These are phyloP conservation scores for Adrianichthys oophorus DNA, from an alignment of 2,797 vertebrate species.

Conservation along the genomic window DNA sequence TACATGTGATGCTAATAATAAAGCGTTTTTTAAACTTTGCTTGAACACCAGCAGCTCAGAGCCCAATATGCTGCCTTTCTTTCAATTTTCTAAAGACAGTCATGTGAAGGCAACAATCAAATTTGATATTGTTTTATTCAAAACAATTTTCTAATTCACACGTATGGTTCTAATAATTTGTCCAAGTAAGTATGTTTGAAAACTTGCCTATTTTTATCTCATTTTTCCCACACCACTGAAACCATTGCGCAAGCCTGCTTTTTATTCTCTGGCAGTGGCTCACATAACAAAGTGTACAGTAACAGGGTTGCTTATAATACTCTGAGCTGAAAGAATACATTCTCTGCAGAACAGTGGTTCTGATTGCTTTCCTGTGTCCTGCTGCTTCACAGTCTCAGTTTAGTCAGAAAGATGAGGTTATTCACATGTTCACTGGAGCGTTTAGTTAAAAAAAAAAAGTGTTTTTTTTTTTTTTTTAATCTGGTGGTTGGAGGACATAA, in stretches of 20 bases:
- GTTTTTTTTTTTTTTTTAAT: not conserved
- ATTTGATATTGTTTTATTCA: too few relatives aligned
- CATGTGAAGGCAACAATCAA: conserved; percentile 24
- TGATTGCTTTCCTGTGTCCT: not conserved
- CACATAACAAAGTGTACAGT: not conserved
- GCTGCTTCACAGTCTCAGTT: conserved; percentile 2
- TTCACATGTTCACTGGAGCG: not conserved
- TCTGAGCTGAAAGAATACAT: not conserved
- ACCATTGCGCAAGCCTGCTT: too few relatives aligned
- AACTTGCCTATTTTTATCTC: too few relatives aligned
- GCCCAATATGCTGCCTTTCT: conserved; percentile 15
- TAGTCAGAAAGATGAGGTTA: not conserved
- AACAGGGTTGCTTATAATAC: not conserved
- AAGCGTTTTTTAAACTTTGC: conserved; percentile 27
- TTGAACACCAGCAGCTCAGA: conserved; percentile 19
- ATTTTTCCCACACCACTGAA: too few relatives aligned
- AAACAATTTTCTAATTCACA: too few relatives aligned
- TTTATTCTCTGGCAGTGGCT: too few relatives aligned
- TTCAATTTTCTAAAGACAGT: conserved; percentile 20
- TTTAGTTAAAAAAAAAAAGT: not conserved
- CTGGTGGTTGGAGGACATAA: not conserved
- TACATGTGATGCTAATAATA: conserved; percentile 40
- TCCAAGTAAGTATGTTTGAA: too few relatives aligned
- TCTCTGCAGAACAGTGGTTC: not conserved
- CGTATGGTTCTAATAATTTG: too few relatives aligned